These are phyloP conservation scores for Aplysia californica DNA, from an alignment of 1,140 invertebrate genomes.

Conservation along the genomic window DNA sequence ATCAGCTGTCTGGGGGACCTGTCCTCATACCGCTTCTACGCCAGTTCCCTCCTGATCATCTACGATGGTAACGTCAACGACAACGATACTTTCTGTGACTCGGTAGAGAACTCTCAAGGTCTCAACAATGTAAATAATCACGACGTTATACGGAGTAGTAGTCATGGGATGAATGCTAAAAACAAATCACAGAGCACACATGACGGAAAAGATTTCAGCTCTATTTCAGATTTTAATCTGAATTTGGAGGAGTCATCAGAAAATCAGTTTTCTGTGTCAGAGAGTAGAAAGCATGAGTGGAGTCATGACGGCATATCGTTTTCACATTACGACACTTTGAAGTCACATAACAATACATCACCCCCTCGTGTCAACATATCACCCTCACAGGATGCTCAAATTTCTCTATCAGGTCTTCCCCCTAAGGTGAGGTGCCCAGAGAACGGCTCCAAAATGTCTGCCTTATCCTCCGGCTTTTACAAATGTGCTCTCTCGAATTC, in stretches of 20 bases:
- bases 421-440: neutral
- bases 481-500: too few relatives aligned
- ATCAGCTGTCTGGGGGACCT: constrained; percentile 84
- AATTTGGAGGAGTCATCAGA: too few relatives aligned
- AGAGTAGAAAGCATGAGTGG: neutral
- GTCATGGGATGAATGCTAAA: neutral
- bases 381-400: too few relatives aligned
- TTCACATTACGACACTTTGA: neutral
- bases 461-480: too few relatives aligned
- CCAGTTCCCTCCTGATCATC: constrained; percentile 90
- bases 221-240: neutral
- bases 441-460: neutral
- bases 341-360: too few relatives aligned
- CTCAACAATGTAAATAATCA: too few relatives aligned
- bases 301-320: neutral
- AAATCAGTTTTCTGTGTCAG: too few relatives aligned
- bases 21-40: constrained; percentile 94
- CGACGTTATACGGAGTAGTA: too few relatives aligned
- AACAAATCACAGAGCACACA: neutral
- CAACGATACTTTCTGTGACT: too few relatives aligned
- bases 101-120: too few relatives aligned
- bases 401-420: too few relatives aligned
- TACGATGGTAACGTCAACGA: constrained; percentile 85
- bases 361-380: too few relatives aligned
- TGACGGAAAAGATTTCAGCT: neutral